Base-by-base conservation (phyloP, 2,797 vertebrate genomes). In the Pseudomugil tenellus region DNA sequence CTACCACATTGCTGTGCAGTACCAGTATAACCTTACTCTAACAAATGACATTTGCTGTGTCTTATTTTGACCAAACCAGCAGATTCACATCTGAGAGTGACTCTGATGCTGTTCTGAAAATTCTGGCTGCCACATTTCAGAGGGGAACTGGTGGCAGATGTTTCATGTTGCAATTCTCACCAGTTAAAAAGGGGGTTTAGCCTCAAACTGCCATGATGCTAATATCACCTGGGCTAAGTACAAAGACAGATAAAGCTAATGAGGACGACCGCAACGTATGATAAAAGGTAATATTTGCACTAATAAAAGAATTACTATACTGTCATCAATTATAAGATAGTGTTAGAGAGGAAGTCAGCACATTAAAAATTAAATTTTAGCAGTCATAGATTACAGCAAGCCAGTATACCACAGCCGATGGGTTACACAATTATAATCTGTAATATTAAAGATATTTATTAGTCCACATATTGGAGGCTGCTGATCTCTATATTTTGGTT, bases 291-390 rank as follows among this genome's bases (percentile, higher is more conserved):
- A 61, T 58, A 63, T 74, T 60, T 63, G 37, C 43, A 37, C 28
- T 43, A 48, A 49, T 53, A 32, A 17, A 32, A 70, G 37, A 58
- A 41, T 35, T 25, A 17, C 29, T 39, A 39, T 48, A 46, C 46
- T 73, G 35, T 34, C 49, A 69, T 65, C 11, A 12, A 74, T 70
- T 67, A 65, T 32, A 37, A 34, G 43, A 37, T 13, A 21, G 75
- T 58, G 41, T 57, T 53, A 76, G 61, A 77, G 35, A 19, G 39
- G 35, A 67, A 58, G 69, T 51, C 23, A 19, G 26, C 17, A 23
- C 25, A 64, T 73, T 72, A 74, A 34, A 75, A 80, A 82, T 79
- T 65, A 3, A 58, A 77, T 80, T 80, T 77, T 41, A 66, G 60
- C 28, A 59, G 53, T 32, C 2, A 21, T 2, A 78, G 61, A 81